These are phyloP conservation scores for Trichogramma dendrolimi DNA, from an alignment of 2,888 invertebrate species.

Conservation along the genomic window DNA sequence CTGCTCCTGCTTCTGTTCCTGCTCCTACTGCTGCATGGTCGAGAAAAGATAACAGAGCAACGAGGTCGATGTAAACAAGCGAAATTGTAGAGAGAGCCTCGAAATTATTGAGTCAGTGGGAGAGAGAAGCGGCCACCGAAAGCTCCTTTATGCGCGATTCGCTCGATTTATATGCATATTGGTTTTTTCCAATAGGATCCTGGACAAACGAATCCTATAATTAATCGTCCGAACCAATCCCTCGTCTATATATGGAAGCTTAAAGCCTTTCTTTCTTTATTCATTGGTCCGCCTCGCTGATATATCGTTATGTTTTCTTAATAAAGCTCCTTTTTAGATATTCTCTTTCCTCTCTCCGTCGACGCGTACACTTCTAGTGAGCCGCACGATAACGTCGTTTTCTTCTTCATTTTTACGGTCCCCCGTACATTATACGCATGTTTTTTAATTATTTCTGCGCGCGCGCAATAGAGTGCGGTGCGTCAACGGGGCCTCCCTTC, in stretches of 20 bases:
- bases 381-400: too few relatives aligned
- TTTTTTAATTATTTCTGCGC: too few relatives aligned
- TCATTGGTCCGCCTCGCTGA: not conserved
- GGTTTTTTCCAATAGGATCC: constrained; percentile 11
- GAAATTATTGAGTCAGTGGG: constrained; percentile 10
- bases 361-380: not conserved
- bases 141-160: constrained; percentile 23
- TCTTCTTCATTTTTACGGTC: too few relatives aligned
- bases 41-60: not conserved
- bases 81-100: constrained; percentile 8
- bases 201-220: constrained; percentile 24
- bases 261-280: too few relatives aligned
- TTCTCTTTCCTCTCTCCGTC: not conserved
- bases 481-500: too few relatives aligned
- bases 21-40: too few relatives aligned
- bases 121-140: not conserved
- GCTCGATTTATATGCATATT: constrained; percentile 29
- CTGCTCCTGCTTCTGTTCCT: too few relatives aligned
- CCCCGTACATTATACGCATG: too few relatives aligned
- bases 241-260: too few relatives aligned
- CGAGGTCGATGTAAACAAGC: constrained; percentile 13
- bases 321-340: not conserved
- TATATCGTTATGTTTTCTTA: not conserved
- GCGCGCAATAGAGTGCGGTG: too few relatives aligned
- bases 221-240: constrained; percentile 18